Evolutionary conservation across 2,888 invertebrate species (phyloP), one percentile per base, ranked within the genome.

Genomic region (Lasioglossum calceatum): DNA sequence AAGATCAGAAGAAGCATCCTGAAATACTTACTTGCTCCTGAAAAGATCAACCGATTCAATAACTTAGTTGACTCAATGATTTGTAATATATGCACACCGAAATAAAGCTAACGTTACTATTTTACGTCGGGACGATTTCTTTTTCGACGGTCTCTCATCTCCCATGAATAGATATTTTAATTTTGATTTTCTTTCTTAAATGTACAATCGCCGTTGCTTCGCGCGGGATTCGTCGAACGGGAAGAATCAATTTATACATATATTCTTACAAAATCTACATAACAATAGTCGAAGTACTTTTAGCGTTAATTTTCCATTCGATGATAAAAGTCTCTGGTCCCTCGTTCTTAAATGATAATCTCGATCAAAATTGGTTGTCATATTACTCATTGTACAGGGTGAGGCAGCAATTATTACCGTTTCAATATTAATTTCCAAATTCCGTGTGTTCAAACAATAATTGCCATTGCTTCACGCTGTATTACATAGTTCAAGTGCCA

Each of bases 81-180:
- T 93, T 95, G 95, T 95, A 95, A 95, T 95, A 95, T 95, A 95
- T 95, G 93, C 94, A 92, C 93, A 94, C 93, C 92, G 92, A 95
- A 71, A 95, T 95, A 95, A 95, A 95, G 93, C 94, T 93, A 92
- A 94, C 90, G 93, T 95, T 95, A 94, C 93, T 95, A 95, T 95
- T 95, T 95, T 95, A 95, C 87, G 86, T 81, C 81, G 78, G 87
- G 83, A 82, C 79, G 79, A 75, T 82, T 64, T 75, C 39, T 82
- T 54, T 36, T 50, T 71, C 44, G 67, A 70, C 58, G n/a, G 27
- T 72, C 64, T 74, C 70, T 39, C 58, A 47, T 39, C 39, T 70
- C 64, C 70, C 50, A 79, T 50, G 39, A 64, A 58, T 87, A 77
- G 71, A 88, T 74, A 86, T 86, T 86, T 44, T 81, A 82, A 71